Base-by-base conservation (phyloP, 2,797 vertebrate genomes). In the Takifugu rubripes region DNA sequence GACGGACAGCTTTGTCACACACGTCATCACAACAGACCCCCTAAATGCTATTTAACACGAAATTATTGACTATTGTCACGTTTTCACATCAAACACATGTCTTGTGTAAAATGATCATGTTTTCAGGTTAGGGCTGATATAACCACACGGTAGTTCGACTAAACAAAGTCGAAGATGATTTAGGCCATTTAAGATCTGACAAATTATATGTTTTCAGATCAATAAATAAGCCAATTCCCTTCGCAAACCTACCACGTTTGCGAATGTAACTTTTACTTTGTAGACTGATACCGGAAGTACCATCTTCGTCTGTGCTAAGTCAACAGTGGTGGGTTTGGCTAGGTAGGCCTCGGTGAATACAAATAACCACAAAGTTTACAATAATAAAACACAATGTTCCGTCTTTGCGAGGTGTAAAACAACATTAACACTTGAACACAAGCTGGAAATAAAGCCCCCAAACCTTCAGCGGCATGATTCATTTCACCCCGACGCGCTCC, bases 341-440 rank as follows among this genome's bases (percentile, higher is more conserved):
- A 67, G 79, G 81, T 88, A 91, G 91, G 91, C 90, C 91, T 86
- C 82, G 74, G 76, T 85, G 73, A 89, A 89, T 78, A 83, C 72
- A 78, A 82, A 82, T 81, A 80, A 86, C 77, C 74, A 84, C 61
- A 89, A 91, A 89, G 84, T 92, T 90, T 81, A 72, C 60, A 64
- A 52, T 48, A 54, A 77, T 74, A 61, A 73, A 83, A 85, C 64
- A 45, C 36, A 7, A 52, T 1, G 5, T 10, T 46, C 5, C 33
- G 1, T 8, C 4, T 36, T 31, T 2, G 0, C 0, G 12, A 3
- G 57, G 61, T 33, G 10, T 0, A 1, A 48, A 69, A 45, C 24
- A 51, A 44, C 21, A 0, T 0, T 0, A 24, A 52, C 3, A 15
- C 49, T 47, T 46, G 3, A 3, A 33, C 44, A 1, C 14, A 0